A percentile compares a stretch with the other conserved stretches of the same genome.
Conservation (phyloP, 2,797 vertebrate genomes). For the Lindbergichthys nudifrons region DNA sequence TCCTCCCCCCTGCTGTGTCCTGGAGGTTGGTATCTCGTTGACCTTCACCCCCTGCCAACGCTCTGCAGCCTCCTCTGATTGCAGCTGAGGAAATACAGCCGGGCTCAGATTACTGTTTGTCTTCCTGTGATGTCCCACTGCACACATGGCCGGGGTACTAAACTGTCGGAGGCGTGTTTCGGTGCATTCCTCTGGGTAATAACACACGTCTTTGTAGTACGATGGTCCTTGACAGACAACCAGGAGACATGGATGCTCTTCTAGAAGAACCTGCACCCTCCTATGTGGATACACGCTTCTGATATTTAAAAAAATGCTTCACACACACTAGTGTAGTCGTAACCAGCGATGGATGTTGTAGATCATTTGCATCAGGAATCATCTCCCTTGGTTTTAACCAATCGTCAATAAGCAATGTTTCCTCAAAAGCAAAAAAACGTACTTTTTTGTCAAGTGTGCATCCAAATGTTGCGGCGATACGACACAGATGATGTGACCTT, state of each 20-base stretch:
- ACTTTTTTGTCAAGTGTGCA: not conserved
- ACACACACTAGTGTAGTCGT: not conserved
- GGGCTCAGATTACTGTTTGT: constrained; percentile 53
- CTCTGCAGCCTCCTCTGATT: constrained; percentile 18
- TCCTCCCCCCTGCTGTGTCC: not conserved
- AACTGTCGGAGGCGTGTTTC: constrained; percentile 33
- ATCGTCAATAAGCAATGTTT: not conserved
- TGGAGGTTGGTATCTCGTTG: constrained; percentile 39
- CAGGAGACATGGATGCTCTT: not conserved
- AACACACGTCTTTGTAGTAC: constrained; percentile 27
- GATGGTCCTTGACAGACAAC: constrained; percentile 18
- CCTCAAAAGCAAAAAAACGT: not conserved
- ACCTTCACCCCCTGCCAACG: constrained; percentile 50
- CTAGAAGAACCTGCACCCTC: not conserved
- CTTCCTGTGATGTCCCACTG: constrained; percentile 53
- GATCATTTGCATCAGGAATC: not conserved
- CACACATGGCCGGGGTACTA: constrained; percentile 16
- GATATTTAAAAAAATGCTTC: not conserved
- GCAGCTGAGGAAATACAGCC: constrained; percentile 74
- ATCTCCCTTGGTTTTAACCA: not conserved
- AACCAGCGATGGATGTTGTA: not conserved
- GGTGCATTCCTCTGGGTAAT: constrained; percentile 42
- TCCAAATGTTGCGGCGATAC: not conserved
- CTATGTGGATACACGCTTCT: not conserved
- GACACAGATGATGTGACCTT: too few species aligned